Evolutionary conservation across 2,888 invertebrate species (phyloP).

Genomic region (Chalcis sispes): DNA sequence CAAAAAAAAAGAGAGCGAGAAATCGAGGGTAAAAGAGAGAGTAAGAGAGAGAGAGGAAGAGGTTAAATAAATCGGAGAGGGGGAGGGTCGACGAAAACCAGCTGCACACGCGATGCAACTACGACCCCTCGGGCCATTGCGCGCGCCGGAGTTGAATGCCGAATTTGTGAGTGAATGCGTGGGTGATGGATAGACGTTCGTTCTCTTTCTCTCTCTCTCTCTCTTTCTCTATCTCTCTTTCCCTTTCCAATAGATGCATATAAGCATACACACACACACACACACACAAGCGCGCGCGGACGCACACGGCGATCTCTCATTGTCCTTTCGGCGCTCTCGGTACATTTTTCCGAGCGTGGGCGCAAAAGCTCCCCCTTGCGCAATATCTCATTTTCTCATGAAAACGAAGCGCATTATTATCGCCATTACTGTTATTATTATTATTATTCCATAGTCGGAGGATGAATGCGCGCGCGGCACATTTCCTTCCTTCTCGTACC

Average conservation of each 20-base stretch:
- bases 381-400: slow-evolving; percentile 54
- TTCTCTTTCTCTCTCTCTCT: slow-evolving; percentile 61
- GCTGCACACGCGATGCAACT: slow-evolving; percentile 51
- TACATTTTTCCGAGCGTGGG: slow-evolving; percentile 40
- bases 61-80: slow-evolving; percentile 3
- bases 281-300: slow-evolving; percentile 4
- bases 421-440: no score
- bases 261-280: not conserved
- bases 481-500: slow-evolving; percentile 16
- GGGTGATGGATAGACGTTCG: slow-evolving; percentile 74
- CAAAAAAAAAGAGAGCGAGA: not conserved
- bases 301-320: slow-evolving; percentile 6
- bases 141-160: slow-evolving; percentile 23
- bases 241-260: not conserved
- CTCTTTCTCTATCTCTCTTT: not conserved
- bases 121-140: slow-evolving; percentile 53
- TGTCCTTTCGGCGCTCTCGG: slow-evolving; percentile 20
- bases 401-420: not conserved
- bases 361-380: slow-evolving; percentile 32
- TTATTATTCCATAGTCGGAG: slow-evolving; percentile 1
- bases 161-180: slow-evolving; percentile 62
- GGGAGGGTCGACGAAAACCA: slow-evolving; percentile 23
- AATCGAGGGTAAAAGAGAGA: not conserved
- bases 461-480: slow-evolving; percentile 13
- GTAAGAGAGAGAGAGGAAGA: slow-evolving; percentile 16